Base-by-base conservation (phyloP, 1,140 invertebrate species). In the Drosophila sp. region DNA sequence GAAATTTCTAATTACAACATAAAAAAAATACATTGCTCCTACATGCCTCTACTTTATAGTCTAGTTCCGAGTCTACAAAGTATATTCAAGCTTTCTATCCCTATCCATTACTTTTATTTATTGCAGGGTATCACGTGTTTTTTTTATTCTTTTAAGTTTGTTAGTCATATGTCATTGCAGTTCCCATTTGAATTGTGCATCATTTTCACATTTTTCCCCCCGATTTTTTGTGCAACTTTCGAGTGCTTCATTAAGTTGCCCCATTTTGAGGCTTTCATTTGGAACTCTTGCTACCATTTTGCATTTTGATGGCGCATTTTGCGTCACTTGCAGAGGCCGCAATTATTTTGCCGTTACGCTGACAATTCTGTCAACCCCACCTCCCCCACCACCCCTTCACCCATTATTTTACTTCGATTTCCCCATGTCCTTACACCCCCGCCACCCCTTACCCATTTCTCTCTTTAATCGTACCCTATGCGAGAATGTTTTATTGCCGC, bases 271-370 rank as follows among this genome's bases (percentile, higher is more conserved):
- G 29, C 48, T 45, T 65, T 45, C 43, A 62, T 57, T 72, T 71
- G 70, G 73, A 63, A 72, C 78, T 78, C 59, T 80, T 67, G 62
- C 72, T 21, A 32, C 25, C 78, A 81, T 84, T 70, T 80, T 84
- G 75, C 82, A 87, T 82, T 87, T 86, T 86, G 77, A 78, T 86
- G 82, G 59, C 74, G 46, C 70, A 73, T 76, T 73, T 73, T 86
- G 81, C 63, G 76, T 78, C 75, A 78, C 66, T 71, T 72, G 65
- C 66, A 67, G 66, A 50, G 59, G 45, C 67, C 64, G 72, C 79
- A 89, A 89, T 87, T 87, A 89, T 87, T 87, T 76, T 78, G 71
- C 72, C 78, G 77, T 89, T 80, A 76, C 64, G 48, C 29, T 51
- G 70, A 57, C 58, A 62, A 56, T 69, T 59, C 36, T 63, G 62